Evolutionary conservation across 2,888 invertebrate genomes (phyloP), one percentile per base, ranked within the genome.

Genomic region (Balanococcus diminutus): DNA sequence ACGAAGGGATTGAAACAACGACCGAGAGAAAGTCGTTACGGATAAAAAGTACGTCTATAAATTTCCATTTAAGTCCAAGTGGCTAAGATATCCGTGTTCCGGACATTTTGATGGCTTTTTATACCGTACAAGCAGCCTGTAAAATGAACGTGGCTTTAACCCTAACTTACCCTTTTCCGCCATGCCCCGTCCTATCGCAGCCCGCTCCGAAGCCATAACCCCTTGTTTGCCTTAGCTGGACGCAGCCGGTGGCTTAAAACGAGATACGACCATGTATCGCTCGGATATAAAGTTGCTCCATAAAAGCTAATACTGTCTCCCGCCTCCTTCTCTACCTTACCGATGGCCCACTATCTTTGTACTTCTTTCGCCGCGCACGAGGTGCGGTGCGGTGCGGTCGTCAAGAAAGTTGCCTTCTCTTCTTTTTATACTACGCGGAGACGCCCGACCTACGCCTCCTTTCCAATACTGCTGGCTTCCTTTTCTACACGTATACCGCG

Each of bases 11-110:
- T 75, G 79, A 85, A 85, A 85, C 85, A 85, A 85, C 85, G 85
- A 85, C 85, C 85, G 75, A 85, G 85, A 85, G 85, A 85, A 85
- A 85, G 85, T 85, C 85, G 75, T 85, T 85, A 85, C 85, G 85
- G 85, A 85, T 85, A 85, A 85, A 85, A 85, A 85, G 85, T 85
- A 85, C 85, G 85, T 85, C 85, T 79, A 85, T 85, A 85, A 85
- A 85, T 85, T 85, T 85, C 75, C 85, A 85, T 85, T 85, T 75
- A 85, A 85, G 85, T 85, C 85, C 85, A 85, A 85, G 85, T 85
- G 85, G 85, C 85, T 85, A 85, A 75, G 85, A 85, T 85, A 85
- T 85, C 85, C 85, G 85, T 85, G 85, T 85, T 85, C 85, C 85
- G 85, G 85, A 85, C 85, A 85, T 85, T 85, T 85, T 85, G 75